Conservation (phyloP, 1,140 invertebrate species). For the Epicauta chinensis region DNA sequence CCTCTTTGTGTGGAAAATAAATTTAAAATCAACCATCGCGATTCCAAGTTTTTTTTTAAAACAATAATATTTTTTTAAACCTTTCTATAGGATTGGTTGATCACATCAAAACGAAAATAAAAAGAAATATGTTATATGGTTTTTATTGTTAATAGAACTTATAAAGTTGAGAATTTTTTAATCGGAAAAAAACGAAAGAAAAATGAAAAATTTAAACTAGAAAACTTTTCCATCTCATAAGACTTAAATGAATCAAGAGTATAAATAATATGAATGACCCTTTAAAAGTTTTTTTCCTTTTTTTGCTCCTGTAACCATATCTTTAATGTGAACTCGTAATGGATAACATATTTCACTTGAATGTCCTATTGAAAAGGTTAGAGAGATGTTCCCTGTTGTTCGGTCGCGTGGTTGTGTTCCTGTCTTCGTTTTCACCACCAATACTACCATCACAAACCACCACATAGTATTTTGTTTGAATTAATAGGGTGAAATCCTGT, state of each 20-base stretch:
- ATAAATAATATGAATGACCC: slow-evolving; percentile 33
- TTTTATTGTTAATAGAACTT: too few species aligned
- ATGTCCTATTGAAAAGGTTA: slow-evolving; percentile 21
- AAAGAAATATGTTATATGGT: too few species aligned
- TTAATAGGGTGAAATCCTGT: too few species aligned
- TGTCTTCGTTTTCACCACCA: not conserved
- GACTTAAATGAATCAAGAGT: slow-evolving; percentile 32
- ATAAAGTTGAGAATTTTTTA: too few species aligned
- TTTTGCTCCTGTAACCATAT: slow-evolving; percentile 27
- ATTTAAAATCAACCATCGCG: too few species aligned
- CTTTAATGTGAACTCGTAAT: slow-evolving; percentile 38
- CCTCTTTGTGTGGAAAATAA: too few species aligned
- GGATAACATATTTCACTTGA: slow-evolving; percentile 36
- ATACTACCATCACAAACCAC: not conserved
- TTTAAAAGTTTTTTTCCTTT: slow-evolving; percentile 31
- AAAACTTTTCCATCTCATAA: slow-evolving; percentile 31
- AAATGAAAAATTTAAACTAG: slow-evolving; percentile 24
- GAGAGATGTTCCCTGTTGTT: not conserved
- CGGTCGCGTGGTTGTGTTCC: not conserved
- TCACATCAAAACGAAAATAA: too few species aligned
- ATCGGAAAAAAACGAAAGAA: too few species aligned
- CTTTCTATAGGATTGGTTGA: too few species aligned
- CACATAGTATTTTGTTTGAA: not conserved
- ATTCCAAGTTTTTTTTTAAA: too few species aligned
- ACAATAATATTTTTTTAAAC: too few species aligned